Percentiles rank a stretch among this genome's conserved stretches.
These are phyloP conservation scores for Spheniscus mendiculus DNA, from an alignment of 2,113 vertebrate species.

Conservation along the genomic window DNA sequence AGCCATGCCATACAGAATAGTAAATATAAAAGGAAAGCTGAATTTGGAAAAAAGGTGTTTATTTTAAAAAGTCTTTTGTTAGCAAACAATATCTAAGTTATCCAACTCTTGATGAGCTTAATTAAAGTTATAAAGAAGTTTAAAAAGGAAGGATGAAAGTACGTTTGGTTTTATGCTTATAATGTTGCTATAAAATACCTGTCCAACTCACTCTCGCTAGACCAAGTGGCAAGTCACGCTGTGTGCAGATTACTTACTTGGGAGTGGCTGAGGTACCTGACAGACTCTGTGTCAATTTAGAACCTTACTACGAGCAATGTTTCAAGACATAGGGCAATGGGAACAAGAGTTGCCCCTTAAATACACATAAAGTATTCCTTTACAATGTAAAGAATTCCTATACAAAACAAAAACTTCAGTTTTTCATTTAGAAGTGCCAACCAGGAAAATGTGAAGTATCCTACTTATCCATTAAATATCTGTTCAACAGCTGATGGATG, in stretches of 20 bases:
- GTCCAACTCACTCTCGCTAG: background rate
- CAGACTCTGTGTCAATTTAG: background rate
- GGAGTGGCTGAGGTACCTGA: background rate
- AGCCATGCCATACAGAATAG: background rate
- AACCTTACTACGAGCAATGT: rapidly evolving
- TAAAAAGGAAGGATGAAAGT: background rate
- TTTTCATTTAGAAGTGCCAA: background rate
- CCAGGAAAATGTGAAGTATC: background rate
- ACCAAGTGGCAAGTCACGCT: background rate
- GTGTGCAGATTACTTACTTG: background rate
- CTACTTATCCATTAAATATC: background rate
- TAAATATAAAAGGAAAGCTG: background rate
- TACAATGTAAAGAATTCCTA: background rate
- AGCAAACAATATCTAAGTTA: background rate
- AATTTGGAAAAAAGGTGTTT: background rate
- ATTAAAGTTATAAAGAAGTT: constrained; percentile 32
- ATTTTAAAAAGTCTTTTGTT: background rate
- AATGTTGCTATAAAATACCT: background rate
- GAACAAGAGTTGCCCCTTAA: background rate
- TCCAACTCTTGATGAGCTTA: background rate
- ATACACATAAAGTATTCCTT: background rate
- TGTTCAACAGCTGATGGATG: background rate
- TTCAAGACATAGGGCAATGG: background rate
- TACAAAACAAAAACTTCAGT: background rate
- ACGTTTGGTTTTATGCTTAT: background rate